These are phyloP conservation scores for Poecile atricapillus DNA, from an alignment of 2,113 vertebrate species.

Conservation along the genomic window DNA sequence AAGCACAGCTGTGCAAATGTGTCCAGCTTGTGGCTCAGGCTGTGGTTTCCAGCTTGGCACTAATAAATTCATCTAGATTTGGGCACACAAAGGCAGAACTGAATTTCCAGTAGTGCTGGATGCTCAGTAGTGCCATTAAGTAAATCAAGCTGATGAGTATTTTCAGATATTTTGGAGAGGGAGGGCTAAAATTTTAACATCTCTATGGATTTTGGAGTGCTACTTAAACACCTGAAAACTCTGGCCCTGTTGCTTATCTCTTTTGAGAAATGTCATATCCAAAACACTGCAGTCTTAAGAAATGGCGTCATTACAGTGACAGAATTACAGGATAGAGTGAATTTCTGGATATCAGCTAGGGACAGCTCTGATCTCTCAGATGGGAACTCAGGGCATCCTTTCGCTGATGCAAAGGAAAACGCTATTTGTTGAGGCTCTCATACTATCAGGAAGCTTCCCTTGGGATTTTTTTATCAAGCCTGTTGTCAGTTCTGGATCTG, in stretches of 20 bases:
- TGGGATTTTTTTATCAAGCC: neutral
- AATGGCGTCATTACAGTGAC: neutral
- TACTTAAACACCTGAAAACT: neutral
- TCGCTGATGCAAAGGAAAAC: neutral
- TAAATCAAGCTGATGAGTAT: neutral
- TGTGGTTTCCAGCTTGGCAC: neutral
- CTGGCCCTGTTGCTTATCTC: neutral
- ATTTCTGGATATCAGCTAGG: neutral
- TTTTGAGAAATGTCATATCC: neutral
- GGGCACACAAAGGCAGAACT: neutral
- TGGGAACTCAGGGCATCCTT: neutral
- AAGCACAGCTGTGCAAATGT: neutral
- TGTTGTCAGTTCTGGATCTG: neutral
- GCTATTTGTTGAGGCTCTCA: neutral
- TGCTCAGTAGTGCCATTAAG: neutral
- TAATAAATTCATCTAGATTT: neutral
- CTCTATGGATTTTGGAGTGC: neutral
- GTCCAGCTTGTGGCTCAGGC: neutral
- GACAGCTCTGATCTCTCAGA: neutral
- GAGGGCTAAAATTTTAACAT: neutral
- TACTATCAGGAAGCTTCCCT: neutral
- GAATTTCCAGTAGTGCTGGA: neutral
- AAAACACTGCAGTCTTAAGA: neutral
- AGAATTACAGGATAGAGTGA: neutral
- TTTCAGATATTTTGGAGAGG: neutral